phyloP scores from a whole-genome alignment of 2,113 vertebrate species.

The Bubo bubo region DNA sequence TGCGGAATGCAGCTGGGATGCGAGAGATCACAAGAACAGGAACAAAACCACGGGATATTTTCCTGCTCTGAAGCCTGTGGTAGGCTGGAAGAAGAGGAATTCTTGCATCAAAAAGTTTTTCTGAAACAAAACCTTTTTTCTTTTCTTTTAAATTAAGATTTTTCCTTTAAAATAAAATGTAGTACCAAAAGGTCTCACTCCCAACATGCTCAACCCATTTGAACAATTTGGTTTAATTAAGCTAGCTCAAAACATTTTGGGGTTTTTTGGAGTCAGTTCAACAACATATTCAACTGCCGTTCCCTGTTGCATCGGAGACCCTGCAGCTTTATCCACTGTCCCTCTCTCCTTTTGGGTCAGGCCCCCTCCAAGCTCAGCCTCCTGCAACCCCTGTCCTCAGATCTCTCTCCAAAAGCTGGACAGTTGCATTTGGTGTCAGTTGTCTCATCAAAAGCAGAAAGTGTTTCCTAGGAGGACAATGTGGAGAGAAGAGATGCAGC shows the following conservation, averaged over 20 bases:
- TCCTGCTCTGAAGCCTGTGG: neutral
- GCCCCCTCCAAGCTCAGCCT: too few species aligned
- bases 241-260: neutral
- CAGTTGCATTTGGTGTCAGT: neutral
- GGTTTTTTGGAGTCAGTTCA: neutral
- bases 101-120: neutral
- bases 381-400: neutral
- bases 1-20: neutral
- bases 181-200: neutral
- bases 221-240: neutral
- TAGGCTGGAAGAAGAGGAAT: neutral
- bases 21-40: neutral
- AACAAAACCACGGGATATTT: neutral
- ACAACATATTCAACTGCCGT: neutral
- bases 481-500: neutral
- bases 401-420: neutral
- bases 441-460: neutral
- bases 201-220: neutral
- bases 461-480: fast-evolving
- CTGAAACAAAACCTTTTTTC: neutral
- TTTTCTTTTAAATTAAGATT: neutral
- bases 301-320: neutral
- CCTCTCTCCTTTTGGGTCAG: neutral
- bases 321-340: neutral
- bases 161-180: neutral